Conservation (phyloP, 2,113 vertebrate genomes). For the Dromaius novaehollandiae region DNA sequence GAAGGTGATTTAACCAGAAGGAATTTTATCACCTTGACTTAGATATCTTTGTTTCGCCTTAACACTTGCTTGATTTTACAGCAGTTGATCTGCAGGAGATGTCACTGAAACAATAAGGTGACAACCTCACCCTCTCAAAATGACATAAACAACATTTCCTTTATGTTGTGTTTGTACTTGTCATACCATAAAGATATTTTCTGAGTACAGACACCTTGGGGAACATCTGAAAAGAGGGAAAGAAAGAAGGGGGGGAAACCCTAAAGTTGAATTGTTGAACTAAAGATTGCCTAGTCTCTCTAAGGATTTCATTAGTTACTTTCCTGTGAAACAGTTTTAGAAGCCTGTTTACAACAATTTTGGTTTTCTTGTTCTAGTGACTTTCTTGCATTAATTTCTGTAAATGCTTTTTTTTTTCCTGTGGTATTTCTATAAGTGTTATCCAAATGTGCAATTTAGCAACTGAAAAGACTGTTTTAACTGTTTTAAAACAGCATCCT, state of each 20-base stretch:
- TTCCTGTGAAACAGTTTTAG: neutral
- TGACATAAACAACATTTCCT: conserved; percentile 51
- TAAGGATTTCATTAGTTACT: conserved; percentile 60
- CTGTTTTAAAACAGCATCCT: neutral
- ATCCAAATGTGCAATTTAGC: neutral
- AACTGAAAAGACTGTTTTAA: neutral
- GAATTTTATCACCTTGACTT: neutral
- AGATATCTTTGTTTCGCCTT: conserved; percentile 34
- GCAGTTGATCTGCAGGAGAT: neutral
- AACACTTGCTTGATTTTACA: neutral
- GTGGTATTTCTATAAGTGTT: neutral
- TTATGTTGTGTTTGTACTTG: conserved; percentile 53
- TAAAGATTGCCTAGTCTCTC: conserved; percentile 35
- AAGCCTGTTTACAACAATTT: conserved; percentile 34
- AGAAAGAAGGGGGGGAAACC: neutral
- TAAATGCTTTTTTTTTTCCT: neutral
- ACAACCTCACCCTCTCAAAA: conserved; percentile 48
- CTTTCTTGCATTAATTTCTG: conserved; percentile 21
- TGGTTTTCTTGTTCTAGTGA: neutral
- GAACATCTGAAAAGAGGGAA: conserved; percentile 24
- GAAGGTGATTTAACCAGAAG: neutral
- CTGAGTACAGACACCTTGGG: conserved; percentile 21
- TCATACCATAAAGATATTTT: conserved; percentile 34
- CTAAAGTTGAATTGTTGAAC: conserved; percentile 44
- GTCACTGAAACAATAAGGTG: conserved; percentile 41